Conservation (phyloP, 2,113 vertebrate genomes). For the Ammodramus savannarum region DNA sequence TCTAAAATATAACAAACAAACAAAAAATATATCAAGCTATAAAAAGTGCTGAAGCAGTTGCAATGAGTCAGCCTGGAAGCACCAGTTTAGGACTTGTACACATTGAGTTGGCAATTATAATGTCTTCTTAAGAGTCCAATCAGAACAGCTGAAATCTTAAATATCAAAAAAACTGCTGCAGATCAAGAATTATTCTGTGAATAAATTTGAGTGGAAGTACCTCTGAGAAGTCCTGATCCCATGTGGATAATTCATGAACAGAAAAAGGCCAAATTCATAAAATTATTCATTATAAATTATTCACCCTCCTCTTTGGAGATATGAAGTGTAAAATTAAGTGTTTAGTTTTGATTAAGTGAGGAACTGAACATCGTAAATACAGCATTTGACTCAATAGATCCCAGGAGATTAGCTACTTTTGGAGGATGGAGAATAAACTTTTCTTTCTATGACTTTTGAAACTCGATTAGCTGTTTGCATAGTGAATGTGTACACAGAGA, state of each 20-base stretch:
- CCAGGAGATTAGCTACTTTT: slow-evolving; percentile 30
- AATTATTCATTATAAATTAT: slow-evolving; percentile 51
- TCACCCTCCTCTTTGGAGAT: slow-evolving; percentile 24
- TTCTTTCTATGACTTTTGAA: neutral
- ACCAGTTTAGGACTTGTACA: neutral
- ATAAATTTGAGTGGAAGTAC: slow-evolving; percentile 1
- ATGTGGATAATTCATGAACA: slow-evolving; percentile 44
- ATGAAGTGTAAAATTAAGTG: slow-evolving; percentile 48
- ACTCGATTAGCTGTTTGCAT: slow-evolving; percentile 40
- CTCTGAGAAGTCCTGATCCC: slow-evolving; percentile 13
- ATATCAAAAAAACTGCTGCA: neutral
- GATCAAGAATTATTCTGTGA: slow-evolving; percentile 12
- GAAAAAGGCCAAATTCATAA: slow-evolving; percentile 41
- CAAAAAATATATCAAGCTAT: neutral
- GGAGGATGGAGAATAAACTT: slow-evolving; percentile 23
- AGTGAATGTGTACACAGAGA: slow-evolving; percentile 5
- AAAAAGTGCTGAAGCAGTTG: neutral
- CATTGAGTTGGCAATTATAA: neutral
- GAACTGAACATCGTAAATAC: slow-evolving; percentile 39
- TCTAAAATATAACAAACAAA: neutral
- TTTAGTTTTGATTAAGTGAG: slow-evolving; percentile 53
- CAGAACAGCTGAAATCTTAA: slow-evolving; percentile 13
- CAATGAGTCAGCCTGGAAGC: neutral
- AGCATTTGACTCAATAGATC: slow-evolving; percentile 22
- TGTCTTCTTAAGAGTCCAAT: neutral